phyloP scores from a whole-genome alignment of 2,888 invertebrate species.

The Hirudinaria manillensis region DNA sequence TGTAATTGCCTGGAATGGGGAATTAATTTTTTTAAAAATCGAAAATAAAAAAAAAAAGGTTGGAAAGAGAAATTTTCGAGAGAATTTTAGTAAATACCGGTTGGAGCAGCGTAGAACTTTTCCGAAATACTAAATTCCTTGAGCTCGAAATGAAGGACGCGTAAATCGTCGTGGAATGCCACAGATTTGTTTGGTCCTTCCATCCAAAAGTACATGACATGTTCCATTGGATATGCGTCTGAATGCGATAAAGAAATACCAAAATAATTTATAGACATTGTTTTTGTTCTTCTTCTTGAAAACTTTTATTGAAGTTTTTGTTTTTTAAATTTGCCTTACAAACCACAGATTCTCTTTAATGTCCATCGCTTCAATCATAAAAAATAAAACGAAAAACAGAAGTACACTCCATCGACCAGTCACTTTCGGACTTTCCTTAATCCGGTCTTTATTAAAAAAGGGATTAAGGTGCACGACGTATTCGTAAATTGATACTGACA shows the following conservation, averaged over 20 bases:
- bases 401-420: neutral
- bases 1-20: conserved; percentile 49
- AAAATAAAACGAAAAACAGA: neutral
- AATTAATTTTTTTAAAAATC: neutral
- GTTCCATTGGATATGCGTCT: conserved; percentile 50
- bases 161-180: conserved; percentile 43
- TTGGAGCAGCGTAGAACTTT: conserved; percentile 46
- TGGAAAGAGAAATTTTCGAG: neutral
- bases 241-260: conserved; percentile 5
- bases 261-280: too few species aligned
- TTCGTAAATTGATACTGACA: conserved; percentile 40
- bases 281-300: too few species aligned
- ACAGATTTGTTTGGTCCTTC: conserved; percentile 34
- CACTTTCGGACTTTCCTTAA: neutral
- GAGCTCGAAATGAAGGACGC: conserved; percentile 51
- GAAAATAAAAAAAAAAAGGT: too few species aligned
- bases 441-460: neutral
- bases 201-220: conserved; percentile 51
- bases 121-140: conserved; percentile 46
- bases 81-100: conserved; percentile 36
- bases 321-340: too few species aligned
- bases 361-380: too few species aligned
- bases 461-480: neutral
- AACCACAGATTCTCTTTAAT: too few species aligned
- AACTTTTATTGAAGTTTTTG: too few species aligned